Conservation (phyloP, 92 coral and sea anemone species). For the Siderastrea siderea region DNA sequence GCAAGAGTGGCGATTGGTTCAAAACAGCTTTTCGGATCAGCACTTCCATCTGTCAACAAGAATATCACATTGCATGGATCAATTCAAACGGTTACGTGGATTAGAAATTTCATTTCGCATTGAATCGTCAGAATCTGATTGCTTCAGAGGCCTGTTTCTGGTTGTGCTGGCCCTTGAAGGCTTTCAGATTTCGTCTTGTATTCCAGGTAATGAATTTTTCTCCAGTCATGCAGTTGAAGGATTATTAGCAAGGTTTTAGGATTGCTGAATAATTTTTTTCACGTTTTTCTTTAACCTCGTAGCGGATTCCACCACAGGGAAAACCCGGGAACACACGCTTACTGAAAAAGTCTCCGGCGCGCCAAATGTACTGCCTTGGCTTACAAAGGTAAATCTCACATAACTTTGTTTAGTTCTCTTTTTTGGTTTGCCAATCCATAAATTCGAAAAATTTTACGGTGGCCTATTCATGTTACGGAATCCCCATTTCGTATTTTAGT, state of each 20-base stretch:
- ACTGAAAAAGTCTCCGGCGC: not conserved
- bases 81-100: conserved; percentile 18
- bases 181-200: conserved; percentile 1
- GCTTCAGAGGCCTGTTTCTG: conserved; percentile 11
- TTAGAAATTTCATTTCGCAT: conserved; percentile 37
- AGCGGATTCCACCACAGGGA: conserved; percentile 4
- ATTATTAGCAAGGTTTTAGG: not conserved
- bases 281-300: not conserved
- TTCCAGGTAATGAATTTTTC: conserved; percentile 25
- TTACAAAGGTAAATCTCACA: conserved; percentile 10
- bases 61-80: conserved; percentile 12
- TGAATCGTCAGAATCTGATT: not conserved
- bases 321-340: not conserved
- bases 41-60: conserved; percentile 33
- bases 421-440: not conserved
- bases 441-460: not conserved
- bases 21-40: not conserved
- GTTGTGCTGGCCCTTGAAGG: not conserved
- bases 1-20: not conserved
- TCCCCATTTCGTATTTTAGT: not conserved
- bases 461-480: not conserved
- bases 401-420: not conserved
- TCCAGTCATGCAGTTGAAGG: not conserved
- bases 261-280: not conserved
- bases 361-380: not conserved